Percentiles rank a stretch among this genome's conserved stretches.
These are phyloP conservation scores for Ameiurus melas DNA, from an alignment of 2,113 vertebrate species.

Conservation along the genomic window DNA sequence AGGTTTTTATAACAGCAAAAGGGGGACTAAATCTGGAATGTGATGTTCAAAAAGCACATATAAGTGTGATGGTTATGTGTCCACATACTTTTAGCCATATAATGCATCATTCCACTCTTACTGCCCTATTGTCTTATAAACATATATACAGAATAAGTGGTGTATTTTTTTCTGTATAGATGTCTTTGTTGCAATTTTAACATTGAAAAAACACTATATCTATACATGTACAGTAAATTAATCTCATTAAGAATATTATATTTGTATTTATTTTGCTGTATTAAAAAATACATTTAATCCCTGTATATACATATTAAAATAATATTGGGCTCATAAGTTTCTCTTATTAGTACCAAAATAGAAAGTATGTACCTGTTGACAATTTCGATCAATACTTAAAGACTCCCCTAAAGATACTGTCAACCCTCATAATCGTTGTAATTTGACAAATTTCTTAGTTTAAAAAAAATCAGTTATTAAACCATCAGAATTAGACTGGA, in stretches of 20 bases:
- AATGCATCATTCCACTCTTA: not conserved
- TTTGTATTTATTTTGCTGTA: not conserved
- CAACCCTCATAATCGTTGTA: not conserved
- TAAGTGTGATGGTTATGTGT: not conserved
- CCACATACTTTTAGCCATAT: not conserved
- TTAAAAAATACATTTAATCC: not conserved
- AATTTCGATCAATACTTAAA: not conserved
- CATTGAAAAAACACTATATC: not conserved
- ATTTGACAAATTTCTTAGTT: not conserved
- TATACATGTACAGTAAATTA: not conserved
- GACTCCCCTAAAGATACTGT: not conserved
- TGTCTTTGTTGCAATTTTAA: not conserved
- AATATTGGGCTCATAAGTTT: not conserved
- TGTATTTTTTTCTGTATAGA: not conserved
- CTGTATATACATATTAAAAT: not conserved
- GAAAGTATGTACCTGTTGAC: not conserved
- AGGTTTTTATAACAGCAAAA: not conserved
- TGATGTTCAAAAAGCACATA: not conserved
- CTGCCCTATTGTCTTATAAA: not conserved
- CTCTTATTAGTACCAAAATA: not conserved
- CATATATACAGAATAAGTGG: not conserved
- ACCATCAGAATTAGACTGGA: not conserved
- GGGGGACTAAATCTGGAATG: not conserved
- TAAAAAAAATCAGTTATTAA: not conserved
- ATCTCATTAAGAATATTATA: not conserved